Percentiles rank a stretch among this genome's conserved stretches.
These are phyloP conservation scores for Pogonomyrmex californicus DNA, from an alignment of 1,140 invertebrate genomes.

Conservation along the genomic window DNA sequence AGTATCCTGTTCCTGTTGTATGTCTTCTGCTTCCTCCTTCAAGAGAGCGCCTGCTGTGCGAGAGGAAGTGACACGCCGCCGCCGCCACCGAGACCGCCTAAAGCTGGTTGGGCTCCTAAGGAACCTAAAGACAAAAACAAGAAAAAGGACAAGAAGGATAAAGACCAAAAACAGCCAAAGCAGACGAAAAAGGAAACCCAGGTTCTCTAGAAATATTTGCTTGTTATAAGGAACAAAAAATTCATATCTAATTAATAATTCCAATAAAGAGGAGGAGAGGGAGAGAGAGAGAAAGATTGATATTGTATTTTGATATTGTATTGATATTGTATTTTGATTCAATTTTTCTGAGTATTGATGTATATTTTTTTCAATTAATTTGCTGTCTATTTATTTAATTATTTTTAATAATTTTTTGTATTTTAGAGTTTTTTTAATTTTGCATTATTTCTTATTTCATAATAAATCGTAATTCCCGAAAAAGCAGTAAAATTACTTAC, in stretches of 20 bases:
- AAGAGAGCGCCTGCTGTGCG: constrained; percentile 95
- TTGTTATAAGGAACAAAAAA: not conserved
- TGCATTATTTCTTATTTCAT: not conserved
- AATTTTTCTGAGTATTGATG: not conserved
- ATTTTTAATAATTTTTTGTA: not conserved
- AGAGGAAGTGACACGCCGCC: constrained; percentile 90
- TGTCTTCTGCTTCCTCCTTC: constrained; percentile 98
- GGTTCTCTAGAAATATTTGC: constrained; percentile 73
- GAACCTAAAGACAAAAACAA: constrained; percentile 90
- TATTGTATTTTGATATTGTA: not conserved
- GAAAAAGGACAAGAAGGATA: constrained; percentile 87
- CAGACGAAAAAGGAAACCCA: constrained; percentile 88
- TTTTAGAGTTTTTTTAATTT: not conserved
- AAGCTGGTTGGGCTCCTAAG: constrained; percentile 88
- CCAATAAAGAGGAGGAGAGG: not conserved
- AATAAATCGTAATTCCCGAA: not conserved
- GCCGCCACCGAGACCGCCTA: constrained; percentile 91
- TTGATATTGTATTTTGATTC: not conserved
- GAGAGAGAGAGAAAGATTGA: too few relatives aligned
- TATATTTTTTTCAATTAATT: not conserved
- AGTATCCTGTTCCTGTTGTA: constrained; percentile 98
- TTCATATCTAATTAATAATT: not conserved
- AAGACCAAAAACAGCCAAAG: constrained; percentile 85
- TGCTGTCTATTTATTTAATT: not conserved
- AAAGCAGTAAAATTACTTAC: constrained; percentile 17